Evolutionary conservation across 1,140 invertebrate genomes (phyloP).

Genomic region (Aphelinus certus): DNA sequence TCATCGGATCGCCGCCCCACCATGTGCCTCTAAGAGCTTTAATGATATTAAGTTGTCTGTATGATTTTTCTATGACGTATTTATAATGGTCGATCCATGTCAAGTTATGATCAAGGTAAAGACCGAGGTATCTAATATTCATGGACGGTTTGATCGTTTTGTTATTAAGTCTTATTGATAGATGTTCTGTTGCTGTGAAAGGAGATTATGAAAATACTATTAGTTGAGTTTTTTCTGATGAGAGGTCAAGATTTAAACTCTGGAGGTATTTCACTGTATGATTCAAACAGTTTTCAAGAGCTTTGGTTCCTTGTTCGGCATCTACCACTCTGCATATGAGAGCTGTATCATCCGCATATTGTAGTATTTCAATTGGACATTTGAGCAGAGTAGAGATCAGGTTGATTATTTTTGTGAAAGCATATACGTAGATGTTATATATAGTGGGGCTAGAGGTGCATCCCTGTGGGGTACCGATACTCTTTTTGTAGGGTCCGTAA

Average conservation of each 20-base stretch:
- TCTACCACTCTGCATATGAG: neutral
- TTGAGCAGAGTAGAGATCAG: neutral
- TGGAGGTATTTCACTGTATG: conserved; percentile 2
- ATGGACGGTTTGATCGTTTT: conserved; percentile 1
- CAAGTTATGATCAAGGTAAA: conserved; percentile 30
- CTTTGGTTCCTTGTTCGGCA: neutral
- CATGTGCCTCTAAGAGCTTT: conserved; percentile 25
- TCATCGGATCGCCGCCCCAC: conserved; percentile 35
- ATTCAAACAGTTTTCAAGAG: neutral
- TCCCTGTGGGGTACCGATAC: conserved; percentile 27
- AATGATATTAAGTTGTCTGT: conserved; percentile 20
- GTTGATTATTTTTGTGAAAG: conserved; percentile 7
- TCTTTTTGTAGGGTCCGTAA: neutral
- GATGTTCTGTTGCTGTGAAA: neutral
- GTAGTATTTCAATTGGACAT: neutral
- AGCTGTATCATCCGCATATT: conserved; percentile 38
- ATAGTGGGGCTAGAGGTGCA: conserved; percentile 29
- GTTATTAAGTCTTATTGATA: neutral
- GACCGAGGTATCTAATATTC: conserved; percentile 32
- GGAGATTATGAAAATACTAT: neutral
- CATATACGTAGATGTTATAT: conserved; percentile 34
- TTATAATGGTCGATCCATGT: conserved; percentile 31
- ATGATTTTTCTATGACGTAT: conserved; percentile 18
- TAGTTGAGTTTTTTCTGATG: conserved; percentile 11
- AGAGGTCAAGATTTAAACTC: conserved; percentile 19